Conservation (phyloP, 92 coral and sea anemone species). For the Heliopora coerulea region DNA sequence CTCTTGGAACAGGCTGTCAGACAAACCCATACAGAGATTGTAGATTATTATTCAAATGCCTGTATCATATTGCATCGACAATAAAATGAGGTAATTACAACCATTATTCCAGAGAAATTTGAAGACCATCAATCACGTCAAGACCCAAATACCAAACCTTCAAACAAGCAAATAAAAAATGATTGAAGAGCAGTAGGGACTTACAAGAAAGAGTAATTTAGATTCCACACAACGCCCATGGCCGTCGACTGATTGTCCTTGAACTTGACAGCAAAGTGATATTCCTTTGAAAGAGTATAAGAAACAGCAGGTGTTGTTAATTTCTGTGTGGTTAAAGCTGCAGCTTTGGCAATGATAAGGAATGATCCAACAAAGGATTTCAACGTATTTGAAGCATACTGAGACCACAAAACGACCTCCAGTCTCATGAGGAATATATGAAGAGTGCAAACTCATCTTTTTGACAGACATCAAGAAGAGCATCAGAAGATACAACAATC, state of each 20-base stretch:
- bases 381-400: slow-evolving; percentile 49
- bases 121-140: background rate
- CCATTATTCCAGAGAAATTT: slow-evolving; percentile 44
- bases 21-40: too few relatives aligned
- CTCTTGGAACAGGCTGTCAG: too few relatives aligned
- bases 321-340: slow-evolving; percentile 53
- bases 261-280: slow-evolving; percentile 51
- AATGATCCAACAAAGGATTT: slow-evolving; percentile 59
- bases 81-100: slow-evolving; percentile 53
- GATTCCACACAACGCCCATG: slow-evolving; percentile 46
- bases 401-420: slow-evolving; percentile 51
- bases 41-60: too few relatives aligned
- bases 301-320: slow-evolving; percentile 70
- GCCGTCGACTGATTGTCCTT: slow-evolving; percentile 54
- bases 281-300: slow-evolving; percentile 54
- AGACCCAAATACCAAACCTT: too few relatives aligned
- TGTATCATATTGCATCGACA: too few relatives aligned
- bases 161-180: background rate
- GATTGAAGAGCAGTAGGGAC: slow-evolving; percentile 43
- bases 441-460: slow-evolving; percentile 62
- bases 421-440: slow-evolving; percentile 56
- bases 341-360: slow-evolving; percentile 61
- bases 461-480: slow-evolving; percentile 54
- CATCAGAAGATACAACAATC: slow-evolving; percentile 51
- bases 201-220: slow-evolving; percentile 27